phyloP scores from a whole-genome alignment of 2,888 invertebrate genomes.

The Ectropis crepuscularia region DNA sequence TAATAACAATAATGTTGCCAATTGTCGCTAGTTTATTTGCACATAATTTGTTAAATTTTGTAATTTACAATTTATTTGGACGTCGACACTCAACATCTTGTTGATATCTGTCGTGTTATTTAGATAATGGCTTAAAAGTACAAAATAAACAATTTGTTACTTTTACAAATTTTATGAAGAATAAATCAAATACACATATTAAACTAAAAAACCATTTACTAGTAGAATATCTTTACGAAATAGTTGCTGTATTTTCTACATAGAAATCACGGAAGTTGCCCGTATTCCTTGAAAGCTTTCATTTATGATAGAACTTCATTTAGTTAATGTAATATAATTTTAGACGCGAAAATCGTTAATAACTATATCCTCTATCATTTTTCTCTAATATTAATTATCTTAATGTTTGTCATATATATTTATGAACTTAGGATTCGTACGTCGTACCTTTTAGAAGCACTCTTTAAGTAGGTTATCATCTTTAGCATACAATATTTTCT shows the following conservation, averaged over 20 bases:
- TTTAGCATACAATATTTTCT: slow-evolving; percentile 69
- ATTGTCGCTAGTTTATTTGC: slow-evolving; percentile 83
- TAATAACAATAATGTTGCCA: slow-evolving; percentile 81
- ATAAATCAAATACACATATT: slow-evolving; percentile 80
- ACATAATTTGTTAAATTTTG: slow-evolving; percentile 81
- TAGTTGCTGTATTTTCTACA: slow-evolving; percentile 77
- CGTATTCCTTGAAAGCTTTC: slow-evolving; percentile 56
- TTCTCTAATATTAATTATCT: slow-evolving; percentile 49
- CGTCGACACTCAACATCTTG: slow-evolving; percentile 73
- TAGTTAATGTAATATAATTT: slow-evolving; percentile 62
- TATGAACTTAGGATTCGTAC: slow-evolving; percentile 60
- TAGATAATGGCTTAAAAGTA: slow-evolving; percentile 89
- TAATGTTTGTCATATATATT: slow-evolving; percentile 60
- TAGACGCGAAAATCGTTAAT: slow-evolving; percentile 77
- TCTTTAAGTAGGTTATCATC: slow-evolving; percentile 54
- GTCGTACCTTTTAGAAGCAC: slow-evolving; percentile 60
- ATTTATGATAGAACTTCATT: slow-evolving; percentile 65
- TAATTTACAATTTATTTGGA: slow-evolving; percentile 82
- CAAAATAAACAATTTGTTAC: slow-evolving; percentile 88
- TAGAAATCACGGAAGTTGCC: slow-evolving; percentile 68
- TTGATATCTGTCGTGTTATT: slow-evolving; percentile 83
- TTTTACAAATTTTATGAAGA: slow-evolving; percentile 89
- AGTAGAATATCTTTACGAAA: slow-evolving; percentile 78
- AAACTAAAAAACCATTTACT: slow-evolving; percentile 62
- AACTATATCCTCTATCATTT: slow-evolving; percentile 68